Base-by-base conservation (phyloP, 2,888 invertebrate species). In the Xylophagus ater region DNA sequence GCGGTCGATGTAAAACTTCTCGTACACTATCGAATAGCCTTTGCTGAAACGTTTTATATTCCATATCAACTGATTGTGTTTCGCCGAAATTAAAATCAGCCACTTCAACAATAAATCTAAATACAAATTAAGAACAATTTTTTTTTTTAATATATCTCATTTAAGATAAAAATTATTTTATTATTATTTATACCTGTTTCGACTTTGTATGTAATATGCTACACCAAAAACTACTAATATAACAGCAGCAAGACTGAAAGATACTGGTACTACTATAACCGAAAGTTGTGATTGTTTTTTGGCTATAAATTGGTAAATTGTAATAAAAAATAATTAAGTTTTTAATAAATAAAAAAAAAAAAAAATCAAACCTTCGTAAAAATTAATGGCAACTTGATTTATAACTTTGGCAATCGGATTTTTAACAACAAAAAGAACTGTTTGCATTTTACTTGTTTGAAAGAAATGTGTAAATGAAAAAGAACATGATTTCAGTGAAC, bases 21-120 rank as follows among this genome's bases (percentile, higher is more conserved):
- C 72, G 65, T 54, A 89, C 73, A 29, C 87, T 84, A 49, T 88
- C 88, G 25, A 79, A 68, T 2, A 90, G 70, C 29, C 89, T 73
- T 56, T 88, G 87, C 35, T 72, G 71, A 58, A 90, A 89, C 13
- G 88, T 86, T 66, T 86, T 88, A 59, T 87, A 89, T 54, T 88
- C 87, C 65, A 85, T 71, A 49, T 87, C 84, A 12, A 78, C 74
- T 49, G 74, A 77, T 55, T 76, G 74, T 2, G 64, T 63, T 53
- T 81, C 82, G 0, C 87, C 86, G 58, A 90, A 90, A 60, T 90
- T 86, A 55, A 90, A 90, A 61, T 90, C 84, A 0, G 90, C 89
- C 10, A 88, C 88, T 70, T 90, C 90, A 31, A 90, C 74, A 3
- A 76, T 79, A 53, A 81, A 81, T 49, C 82, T 82, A 60, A 62